Evolutionary conservation across 2,113 vertebrate genomes (phyloP).

Genomic region (Pelecanus crispus): DNA sequence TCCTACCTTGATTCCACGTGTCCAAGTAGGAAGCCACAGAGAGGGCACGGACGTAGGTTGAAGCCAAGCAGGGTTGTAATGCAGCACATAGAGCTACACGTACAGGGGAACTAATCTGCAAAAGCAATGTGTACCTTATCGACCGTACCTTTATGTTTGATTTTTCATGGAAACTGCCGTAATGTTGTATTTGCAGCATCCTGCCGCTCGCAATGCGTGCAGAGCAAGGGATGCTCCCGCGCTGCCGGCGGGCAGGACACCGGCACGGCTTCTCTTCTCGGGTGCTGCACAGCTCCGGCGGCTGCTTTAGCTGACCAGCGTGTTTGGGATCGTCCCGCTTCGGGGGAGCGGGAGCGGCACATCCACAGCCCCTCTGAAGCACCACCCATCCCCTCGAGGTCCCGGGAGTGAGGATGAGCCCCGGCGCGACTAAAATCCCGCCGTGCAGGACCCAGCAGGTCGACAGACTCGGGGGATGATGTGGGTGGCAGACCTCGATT

Average conservation of each 20-base stretch:
- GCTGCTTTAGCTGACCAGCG: no score
- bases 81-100: not conserved
- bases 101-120: not conserved
- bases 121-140: not conserved
- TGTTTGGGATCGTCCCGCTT: not conserved
- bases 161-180: not conserved
- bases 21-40: not conserved
- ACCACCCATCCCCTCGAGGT: no score
- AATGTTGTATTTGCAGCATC: not conserved
- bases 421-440: not conserved
- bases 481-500: not conserved
- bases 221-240: not conserved
- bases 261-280: not conserved
- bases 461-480: accelerated
- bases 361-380: not conserved
- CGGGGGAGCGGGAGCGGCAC: no score
- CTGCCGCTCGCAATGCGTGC: no score
- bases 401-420: not conserved
- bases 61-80: not conserved
- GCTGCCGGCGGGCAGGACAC: not conserved
- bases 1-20: not conserved
- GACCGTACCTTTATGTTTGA: not conserved
- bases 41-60: not conserved
- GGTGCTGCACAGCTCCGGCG: no score
- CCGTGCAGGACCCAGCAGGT: not conserved